Percentiles rank a stretch among this genome's conserved stretches.
Conservation (phyloP, 2,888 invertebrate species). For the Rhaphigaster nebulosa region DNA sequence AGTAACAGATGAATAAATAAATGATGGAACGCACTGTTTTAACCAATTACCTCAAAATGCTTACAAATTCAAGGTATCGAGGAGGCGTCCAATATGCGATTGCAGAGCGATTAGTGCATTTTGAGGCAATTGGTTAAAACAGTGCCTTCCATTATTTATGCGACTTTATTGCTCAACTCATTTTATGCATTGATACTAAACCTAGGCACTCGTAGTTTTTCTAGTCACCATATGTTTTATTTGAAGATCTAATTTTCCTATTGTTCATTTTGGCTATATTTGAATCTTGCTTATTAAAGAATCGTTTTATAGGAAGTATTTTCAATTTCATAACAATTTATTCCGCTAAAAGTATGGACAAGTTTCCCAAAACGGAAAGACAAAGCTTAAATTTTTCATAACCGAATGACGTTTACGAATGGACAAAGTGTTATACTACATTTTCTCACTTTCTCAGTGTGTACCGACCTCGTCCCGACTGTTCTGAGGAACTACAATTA, state of each 20-base stretch:
- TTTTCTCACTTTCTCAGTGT: too few species aligned
- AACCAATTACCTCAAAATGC: neutral
- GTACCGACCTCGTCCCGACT: too few species aligned
- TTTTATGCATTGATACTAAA: neutral
- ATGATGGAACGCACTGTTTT: neutral
- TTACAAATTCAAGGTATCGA: neutral
- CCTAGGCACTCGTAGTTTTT: accelerated
- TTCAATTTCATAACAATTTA: neutral
- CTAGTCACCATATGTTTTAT: neutral
- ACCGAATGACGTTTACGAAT: too few species aligned
- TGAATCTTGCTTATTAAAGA: neutral
- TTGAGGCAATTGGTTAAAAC: too few species aligned
- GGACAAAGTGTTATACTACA: too few species aligned
- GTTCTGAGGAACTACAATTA: too few species aligned
- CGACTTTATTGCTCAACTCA: too few species aligned
- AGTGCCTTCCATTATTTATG: too few species aligned
- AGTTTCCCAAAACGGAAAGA: too few species aligned
- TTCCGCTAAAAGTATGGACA: neutral
- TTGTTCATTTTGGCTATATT: neutral
- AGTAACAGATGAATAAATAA: conserved; percentile 30
- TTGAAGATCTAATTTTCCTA: neutral
- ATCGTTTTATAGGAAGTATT: neutral
- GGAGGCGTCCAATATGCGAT: neutral
- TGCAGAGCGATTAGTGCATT: neutral
- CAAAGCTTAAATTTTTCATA: neutral